A percentile compares a stretch with the other conserved stretches of the same genome.
These are phyloP conservation scores for Odontocolon sp. DNA, from an alignment of 2,888 invertebrate genomes.

Conservation along the genomic window DNA sequence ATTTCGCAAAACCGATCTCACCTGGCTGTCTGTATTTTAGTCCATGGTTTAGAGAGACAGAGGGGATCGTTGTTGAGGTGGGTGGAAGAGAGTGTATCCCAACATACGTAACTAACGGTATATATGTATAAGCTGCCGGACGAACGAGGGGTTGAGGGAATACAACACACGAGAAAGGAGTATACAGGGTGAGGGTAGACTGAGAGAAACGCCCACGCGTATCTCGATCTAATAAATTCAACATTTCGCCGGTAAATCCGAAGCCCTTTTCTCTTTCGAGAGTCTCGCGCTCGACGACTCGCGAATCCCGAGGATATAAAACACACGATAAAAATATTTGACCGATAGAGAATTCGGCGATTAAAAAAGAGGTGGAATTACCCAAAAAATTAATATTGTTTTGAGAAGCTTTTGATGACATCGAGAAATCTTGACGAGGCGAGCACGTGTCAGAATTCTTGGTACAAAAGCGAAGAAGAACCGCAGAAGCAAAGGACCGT, in stretches of 20 bases:
- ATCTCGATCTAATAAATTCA: conserved; percentile 81
- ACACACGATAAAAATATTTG: conserved; percentile 23
- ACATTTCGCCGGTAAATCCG: conserved; percentile 79
- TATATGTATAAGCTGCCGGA: conserved; percentile 18
- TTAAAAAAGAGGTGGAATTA: conserved; percentile 15
- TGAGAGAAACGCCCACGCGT: conserved; percentile 78
- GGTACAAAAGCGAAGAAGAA: conserved; percentile 24
- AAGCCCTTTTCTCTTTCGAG: conserved; percentile 60
- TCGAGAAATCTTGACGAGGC: not conserved
- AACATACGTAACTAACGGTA: conserved; percentile 65
- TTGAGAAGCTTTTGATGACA: not conserved
- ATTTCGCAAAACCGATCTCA: conserved; percentile 41
- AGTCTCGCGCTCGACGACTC: not conserved
- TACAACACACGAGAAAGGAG: conserved; percentile 28
- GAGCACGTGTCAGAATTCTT: conserved; percentile 20
- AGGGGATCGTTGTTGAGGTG: not conserved
- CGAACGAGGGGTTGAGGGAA: conserved; percentile 34
- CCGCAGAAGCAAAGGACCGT: not conserved
- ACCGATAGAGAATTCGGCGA: conserved; percentile 10
- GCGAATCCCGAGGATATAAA: conserved; percentile 26
- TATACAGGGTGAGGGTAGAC: conserved; percentile 64
- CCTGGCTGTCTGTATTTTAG: conserved; percentile 32
- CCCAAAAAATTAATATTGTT: not conserved
- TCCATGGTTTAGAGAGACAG: not conserved
- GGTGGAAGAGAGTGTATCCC: conserved; percentile 44